Percentiles rank a stretch among this genome's conserved stretches.
phyloP scores from a whole-genome alignment of 2,113 vertebrate genomes.

The Montifringilla adamsi region DNA sequence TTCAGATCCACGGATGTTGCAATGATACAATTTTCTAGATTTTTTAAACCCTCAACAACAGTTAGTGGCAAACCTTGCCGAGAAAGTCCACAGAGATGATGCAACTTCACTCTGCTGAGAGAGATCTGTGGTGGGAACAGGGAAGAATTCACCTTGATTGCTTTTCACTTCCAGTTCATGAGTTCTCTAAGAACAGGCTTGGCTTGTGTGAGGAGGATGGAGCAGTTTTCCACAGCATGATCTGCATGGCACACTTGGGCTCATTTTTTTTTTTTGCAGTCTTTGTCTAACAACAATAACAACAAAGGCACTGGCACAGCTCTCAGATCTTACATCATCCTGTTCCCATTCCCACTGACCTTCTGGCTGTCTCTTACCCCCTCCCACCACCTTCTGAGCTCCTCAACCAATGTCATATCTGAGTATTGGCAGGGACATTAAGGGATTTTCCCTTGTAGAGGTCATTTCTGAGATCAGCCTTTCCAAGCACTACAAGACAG shows the following conservation, averaged over 20 bases:
- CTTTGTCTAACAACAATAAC: neutral
- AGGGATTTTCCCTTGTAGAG: neutral
- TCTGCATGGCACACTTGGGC: neutral
- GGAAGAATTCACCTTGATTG: neutral
- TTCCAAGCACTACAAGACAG: neutral
- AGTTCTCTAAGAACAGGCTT: neutral
- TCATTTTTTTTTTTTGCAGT: neutral
- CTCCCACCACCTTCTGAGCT: neutral
- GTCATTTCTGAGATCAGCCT: neutral
- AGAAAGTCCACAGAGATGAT: neutral
- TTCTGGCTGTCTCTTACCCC: neutral
- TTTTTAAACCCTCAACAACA: slow-evolving; percentile 21
- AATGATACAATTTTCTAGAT: neutral
- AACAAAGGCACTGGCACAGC: neutral
- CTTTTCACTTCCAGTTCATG: neutral
- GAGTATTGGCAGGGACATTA: neutral
- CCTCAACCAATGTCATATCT: neutral
- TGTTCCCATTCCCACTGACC: neutral
- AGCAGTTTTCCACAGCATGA: neutral
- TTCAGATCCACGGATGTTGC: neutral
- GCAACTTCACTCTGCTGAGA: neutral
- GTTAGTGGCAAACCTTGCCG: neutral
- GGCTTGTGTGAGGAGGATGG: neutral
- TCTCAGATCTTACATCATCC: neutral
- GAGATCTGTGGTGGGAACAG: neutral